Base-by-base conservation (phyloP, 37 sponge, comb jelly and placozoan genomes). In the Halisarca cf. caerulea region DNA sequence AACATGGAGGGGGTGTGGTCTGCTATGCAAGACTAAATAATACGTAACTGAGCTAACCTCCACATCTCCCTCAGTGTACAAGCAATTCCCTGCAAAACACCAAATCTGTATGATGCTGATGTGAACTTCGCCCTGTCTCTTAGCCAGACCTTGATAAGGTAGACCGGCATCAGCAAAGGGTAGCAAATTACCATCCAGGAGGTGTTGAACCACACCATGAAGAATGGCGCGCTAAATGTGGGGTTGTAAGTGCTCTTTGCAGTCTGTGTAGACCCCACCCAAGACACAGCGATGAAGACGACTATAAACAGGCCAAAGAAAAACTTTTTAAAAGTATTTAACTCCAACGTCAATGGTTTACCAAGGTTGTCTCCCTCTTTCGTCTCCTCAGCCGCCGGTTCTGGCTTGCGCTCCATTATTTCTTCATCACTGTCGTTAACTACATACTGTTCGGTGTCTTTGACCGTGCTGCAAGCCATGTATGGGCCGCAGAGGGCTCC, bases 241-340 rank as follows among this genome's bases (percentile, higher is more conserved):
- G 57, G 72, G 25, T 7, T 83, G 38, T 64, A 89, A 34, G 92
- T 85, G 59, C 87, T 89, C 86, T 94, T 88, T 9, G 87, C 88
- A 35, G 90, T 82, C 83, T 96, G 96, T 6, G 94, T 94, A 36
- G 85, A 57, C 0, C 96, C 96, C 8, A 93, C 96, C 96, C 96
- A 96, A 30, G 90, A 80, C 14, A 61, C 7, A 1, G 94, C 96
- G 66, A 96, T 96, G 7, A 86, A 43, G 7, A 88, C 20, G 36
- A 96, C 96, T 21, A 96, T 96, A 40, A 91, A 34, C 11, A 96
- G 39, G 11, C 96, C 96, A 21, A 86, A 3, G 2, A 86, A 21
- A 23, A 96, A 37, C 44, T 91, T 94, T 60, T 69, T 83, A 20
- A 20, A 40, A 38, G 42, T 74, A 4, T 35, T 74, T 2, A 74